A percentile compares a stretch with the other conserved stretches of the same genome.
These are phyloP conservation scores for Myanophis thanlyinensis DNA, from an alignment of 2,113 vertebrate genomes.

Conservation along the genomic window DNA sequence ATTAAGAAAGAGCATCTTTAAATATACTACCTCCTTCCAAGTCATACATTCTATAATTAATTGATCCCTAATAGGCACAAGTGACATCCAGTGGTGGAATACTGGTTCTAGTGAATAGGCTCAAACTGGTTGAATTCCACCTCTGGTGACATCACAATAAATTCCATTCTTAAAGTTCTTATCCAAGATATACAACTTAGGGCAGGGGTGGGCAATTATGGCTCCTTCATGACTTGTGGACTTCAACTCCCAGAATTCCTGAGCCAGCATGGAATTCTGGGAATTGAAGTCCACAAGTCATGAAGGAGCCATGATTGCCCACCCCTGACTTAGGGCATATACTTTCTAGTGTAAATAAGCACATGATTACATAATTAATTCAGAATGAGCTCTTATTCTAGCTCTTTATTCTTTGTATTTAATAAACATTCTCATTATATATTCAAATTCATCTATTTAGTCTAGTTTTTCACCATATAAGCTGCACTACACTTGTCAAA, in stretches of 20 bases:
- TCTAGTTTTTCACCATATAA: not conserved
- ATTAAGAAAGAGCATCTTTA: not conserved
- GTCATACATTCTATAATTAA: not conserved
- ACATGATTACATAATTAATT: not conserved
- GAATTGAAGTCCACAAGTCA: too few relatives aligned
- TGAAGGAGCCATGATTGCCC: too few relatives aligned
- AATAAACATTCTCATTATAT: not conserved
- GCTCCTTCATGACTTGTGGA: too few relatives aligned
- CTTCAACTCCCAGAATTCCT: too few relatives aligned
- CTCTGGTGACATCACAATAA: not conserved
- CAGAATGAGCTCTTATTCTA: not conserved
- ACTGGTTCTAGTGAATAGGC: too few relatives aligned
- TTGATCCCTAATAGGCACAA: not conserved
- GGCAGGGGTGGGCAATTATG: too few relatives aligned
- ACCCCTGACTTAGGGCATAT: too few relatives aligned
- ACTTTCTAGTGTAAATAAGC: not conserved
- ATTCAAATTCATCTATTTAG: not conserved
- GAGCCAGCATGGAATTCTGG: too few relatives aligned
- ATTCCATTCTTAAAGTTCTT: not conserved
- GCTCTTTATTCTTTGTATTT: not conserved
- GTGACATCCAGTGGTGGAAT: too few relatives aligned
- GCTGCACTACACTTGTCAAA: not conserved
- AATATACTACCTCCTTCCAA: not conserved
- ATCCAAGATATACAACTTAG: not conserved
- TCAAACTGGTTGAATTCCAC: too few relatives aligned